Percentiles rank a stretch among this genome's conserved stretches.
phyloP scores from a whole-genome alignment of 2,797 vertebrate genomes.

The Oophaga sylvatica region DNA sequence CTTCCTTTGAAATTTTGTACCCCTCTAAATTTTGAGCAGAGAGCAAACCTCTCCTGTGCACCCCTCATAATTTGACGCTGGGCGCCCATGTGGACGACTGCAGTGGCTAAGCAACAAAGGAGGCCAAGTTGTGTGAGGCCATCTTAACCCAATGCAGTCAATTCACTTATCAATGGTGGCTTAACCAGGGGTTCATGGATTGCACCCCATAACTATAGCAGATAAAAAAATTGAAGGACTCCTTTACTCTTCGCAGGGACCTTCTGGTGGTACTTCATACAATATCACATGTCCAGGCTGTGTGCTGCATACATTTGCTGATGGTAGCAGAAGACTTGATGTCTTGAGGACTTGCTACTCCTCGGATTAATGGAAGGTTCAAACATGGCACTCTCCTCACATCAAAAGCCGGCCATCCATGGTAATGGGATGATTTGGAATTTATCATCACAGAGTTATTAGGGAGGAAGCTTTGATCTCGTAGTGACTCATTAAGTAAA shows the following conservation, averaged over 20 bases:
- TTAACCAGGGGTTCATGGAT: neutral
- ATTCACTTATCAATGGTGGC: neutral
- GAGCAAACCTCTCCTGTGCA: too few species aligned
- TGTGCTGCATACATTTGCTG: neutral
- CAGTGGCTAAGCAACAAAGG: neutral
- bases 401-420: constrained; percentile 13
- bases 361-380: neutral
- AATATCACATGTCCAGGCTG: neutral
- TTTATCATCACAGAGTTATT: constrained; percentile 27
- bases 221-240: neutral
- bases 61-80: too few species aligned
- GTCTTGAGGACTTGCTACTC: neutral
- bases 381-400: constrained; percentile 22
- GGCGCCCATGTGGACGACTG: too few species aligned
- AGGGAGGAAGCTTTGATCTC: constrained; percentile 32
- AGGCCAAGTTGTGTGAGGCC: neutral
- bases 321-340: neutral
- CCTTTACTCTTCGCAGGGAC: neutral
- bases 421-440: constrained; percentile 35
- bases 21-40: too few species aligned
- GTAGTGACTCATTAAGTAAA: constrained; percentile 18
- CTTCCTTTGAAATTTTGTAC: too few species aligned
- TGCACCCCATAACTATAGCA: neutral
- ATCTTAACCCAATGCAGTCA: neutral
- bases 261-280: neutral